Conservation (phyloP, 2,797 vertebrate genomes). For the Eulemur mongoz region DNA sequence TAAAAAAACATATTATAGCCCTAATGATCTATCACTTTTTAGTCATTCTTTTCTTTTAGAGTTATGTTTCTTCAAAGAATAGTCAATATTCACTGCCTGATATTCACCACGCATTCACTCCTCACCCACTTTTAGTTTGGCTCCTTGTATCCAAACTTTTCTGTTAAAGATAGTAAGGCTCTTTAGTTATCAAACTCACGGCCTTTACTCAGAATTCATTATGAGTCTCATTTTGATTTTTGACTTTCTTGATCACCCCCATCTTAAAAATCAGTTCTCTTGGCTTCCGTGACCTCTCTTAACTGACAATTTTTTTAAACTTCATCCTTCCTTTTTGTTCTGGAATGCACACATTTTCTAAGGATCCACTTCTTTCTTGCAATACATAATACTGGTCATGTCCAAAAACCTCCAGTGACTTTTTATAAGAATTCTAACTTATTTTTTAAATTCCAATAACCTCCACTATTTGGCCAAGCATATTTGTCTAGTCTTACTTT, state of each 20-base stretch:
- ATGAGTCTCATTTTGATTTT: background rate
- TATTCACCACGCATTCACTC: background rate
- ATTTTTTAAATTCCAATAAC: background rate
- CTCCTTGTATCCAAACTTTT: background rate
- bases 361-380: background rate
- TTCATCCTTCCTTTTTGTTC: background rate
- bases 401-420: background rate
- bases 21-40: background rate
- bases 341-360: background rate
- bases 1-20: background rate
- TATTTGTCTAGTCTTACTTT: background rate
- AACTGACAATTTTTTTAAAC: background rate
- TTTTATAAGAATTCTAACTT: background rate
- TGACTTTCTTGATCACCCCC: background rate
- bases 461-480: background rate
- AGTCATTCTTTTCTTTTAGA: background rate
- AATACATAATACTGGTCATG: background rate
- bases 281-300: background rate
- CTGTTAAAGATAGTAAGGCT: background rate
- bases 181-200: background rate
- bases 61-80: constrained; percentile 6
- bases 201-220: background rate
- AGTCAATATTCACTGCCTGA: background rate
- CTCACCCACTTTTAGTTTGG: background rate
- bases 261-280: background rate